Conservation (phyloP, 2,797 vertebrate species). For the Cephalopachus bancanus region DNA sequence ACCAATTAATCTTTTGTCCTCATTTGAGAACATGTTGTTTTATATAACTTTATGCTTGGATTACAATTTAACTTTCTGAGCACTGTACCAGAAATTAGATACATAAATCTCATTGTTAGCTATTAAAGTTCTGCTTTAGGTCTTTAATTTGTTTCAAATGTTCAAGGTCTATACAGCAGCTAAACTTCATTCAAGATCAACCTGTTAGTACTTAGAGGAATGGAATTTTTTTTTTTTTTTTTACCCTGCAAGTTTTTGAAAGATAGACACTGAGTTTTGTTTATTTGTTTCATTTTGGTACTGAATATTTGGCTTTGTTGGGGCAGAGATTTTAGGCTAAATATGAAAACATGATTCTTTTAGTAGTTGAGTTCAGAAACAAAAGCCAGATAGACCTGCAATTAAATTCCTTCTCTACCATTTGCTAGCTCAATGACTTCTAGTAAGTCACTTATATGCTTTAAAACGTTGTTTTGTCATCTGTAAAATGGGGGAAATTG, state of each 20-base stretch:
- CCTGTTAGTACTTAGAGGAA: neutral
- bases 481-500: neutral
- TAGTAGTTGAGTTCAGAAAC: neutral
- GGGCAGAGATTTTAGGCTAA: neutral
- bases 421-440: neutral
- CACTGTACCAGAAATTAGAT: slow-evolving; percentile 59
- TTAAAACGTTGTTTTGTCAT: neutral
- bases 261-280: neutral
- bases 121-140: slow-evolving; percentile 1
- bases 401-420: neutral
- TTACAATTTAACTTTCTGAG: slow-evolving; percentile 71
- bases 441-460: neutral
- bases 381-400: neutral
- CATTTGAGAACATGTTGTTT: slow-evolving; percentile 63
- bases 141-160: slow-evolving; percentile 30
- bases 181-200: slow-evolving; percentile 4
- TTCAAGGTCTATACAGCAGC: neutral
- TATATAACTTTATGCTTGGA: slow-evolving; percentile 3
- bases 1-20: slow-evolving; percentile 75
- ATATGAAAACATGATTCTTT: neutral
- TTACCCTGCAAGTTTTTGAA: slow-evolving; percentile 17
- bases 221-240: neutral
- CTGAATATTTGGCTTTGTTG: neutral
- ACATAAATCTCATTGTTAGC: slow-evolving; percentile 64
- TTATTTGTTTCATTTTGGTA: neutral